These are phyloP conservation scores for Melipona bicolor DNA, from an alignment of 2,888 invertebrate species.

Conservation along the genomic window DNA sequence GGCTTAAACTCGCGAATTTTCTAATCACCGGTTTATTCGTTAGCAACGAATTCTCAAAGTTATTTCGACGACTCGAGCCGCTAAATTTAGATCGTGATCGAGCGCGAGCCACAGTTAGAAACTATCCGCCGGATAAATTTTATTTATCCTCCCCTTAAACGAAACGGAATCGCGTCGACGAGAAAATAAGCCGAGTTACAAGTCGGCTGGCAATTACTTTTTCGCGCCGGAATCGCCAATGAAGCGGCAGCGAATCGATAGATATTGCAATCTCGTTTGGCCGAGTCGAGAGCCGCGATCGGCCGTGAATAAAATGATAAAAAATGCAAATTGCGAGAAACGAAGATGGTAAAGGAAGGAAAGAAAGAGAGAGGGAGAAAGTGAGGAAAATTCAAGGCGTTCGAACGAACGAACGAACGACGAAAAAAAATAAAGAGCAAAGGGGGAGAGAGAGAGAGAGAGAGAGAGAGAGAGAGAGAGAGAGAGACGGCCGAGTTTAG, in stretches of 20 bases:
- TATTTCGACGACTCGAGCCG: too few species aligned
- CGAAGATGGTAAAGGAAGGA: too few species aligned
- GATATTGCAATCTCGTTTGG: slow-evolving; percentile 59
- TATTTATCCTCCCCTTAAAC: slow-evolving; percentile 2
- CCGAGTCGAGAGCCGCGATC: slow-evolving; percentile 2
- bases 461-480: background rate
- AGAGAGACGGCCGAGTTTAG: background rate
- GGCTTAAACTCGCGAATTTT: too few species aligned
- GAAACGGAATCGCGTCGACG: slow-evolving; percentile 19
- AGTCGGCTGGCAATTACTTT: slow-evolving; percentile 49
- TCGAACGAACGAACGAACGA: background rate
- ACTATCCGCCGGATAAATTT: background rate
- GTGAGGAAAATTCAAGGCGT: background rate
- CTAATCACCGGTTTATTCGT: too few species aligned
- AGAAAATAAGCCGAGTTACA: slow-evolving; percentile 10
- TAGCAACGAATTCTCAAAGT: too few species aligned
- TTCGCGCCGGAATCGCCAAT: slow-evolving; percentile 37
- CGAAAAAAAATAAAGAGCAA: background rate
- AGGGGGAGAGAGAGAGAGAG: slow-evolving; percentile 4
- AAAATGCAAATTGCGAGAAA: slow-evolving; percentile 35
- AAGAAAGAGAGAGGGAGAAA: background rate
- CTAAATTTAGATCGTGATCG: background rate
- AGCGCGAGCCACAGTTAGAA: background rate
- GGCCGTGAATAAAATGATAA: slow-evolving; percentile 36
- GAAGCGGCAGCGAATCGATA: slow-evolving; percentile 41